Evolutionary conservation across 2,888 invertebrate genomes (phyloP).

Genomic region (Psylliodes chrysocephalus): DNA sequence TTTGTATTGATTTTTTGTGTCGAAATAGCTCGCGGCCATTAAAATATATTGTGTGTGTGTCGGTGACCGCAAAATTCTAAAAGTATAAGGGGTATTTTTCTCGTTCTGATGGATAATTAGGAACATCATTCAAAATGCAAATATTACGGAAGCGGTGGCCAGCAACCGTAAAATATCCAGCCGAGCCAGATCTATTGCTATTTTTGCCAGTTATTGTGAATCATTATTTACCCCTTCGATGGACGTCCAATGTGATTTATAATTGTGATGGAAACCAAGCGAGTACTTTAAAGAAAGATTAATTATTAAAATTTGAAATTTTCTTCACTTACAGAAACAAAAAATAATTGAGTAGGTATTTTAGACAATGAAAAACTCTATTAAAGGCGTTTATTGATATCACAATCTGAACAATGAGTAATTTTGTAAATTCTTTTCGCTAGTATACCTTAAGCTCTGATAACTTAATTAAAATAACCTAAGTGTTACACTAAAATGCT

Average conservation of each 20-base stretch:
- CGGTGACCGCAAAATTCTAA: constrained; percentile 23
- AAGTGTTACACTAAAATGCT: too few species aligned
- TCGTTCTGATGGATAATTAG: constrained; percentile 43
- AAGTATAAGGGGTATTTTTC: constrained; percentile 38
- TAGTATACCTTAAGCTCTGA: too few species aligned
- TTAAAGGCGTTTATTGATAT: too few species aligned
- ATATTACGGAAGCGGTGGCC: constrained; percentile 43
- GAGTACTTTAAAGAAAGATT: constrained; percentile 7
- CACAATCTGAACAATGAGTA: too few species aligned
- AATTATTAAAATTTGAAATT: too few species aligned
- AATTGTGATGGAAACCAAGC: constrained; percentile 30
- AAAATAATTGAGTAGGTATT: too few species aligned
- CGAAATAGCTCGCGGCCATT: constrained; percentile 8
- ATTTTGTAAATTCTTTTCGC: too few species aligned
- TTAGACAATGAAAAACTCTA: too few species aligned
- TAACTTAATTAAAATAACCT: too few species aligned
- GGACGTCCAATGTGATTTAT: constrained; percentile 43
- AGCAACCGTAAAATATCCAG: constrained; percentile 46
- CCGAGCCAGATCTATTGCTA: constrained; percentile 43
- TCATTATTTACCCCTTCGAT: constrained; percentile 62
- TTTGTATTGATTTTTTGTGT: constrained; percentile 19
- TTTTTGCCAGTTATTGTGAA: constrained; percentile 58
- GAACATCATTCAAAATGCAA: constrained; percentile 45
- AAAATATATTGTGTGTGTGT: constrained; percentile 6
- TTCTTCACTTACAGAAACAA: too few species aligned